These are phyloP conservation scores for Jordanella pulchra DNA, from an alignment of 2,797 vertebrate genomes.

Conservation along the genomic window DNA sequence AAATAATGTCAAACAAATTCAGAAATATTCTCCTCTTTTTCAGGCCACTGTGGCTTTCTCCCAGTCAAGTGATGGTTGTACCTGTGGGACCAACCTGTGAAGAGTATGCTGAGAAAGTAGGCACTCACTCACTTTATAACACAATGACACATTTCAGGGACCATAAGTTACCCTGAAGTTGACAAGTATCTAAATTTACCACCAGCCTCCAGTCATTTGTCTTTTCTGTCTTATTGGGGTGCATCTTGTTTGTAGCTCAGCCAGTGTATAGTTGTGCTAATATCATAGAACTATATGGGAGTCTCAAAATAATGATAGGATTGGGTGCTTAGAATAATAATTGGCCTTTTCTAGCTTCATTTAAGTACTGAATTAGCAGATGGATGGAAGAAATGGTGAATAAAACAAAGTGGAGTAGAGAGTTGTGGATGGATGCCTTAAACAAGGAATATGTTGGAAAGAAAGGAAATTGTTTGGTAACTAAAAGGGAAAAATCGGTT, in stretches of 20 bases:
- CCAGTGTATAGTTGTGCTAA: background rate
- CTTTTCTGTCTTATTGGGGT: background rate
- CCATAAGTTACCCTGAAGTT: background rate
- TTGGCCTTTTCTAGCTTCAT: background rate
- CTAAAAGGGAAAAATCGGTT: background rate
- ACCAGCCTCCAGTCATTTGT: background rate
- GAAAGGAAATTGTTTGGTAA: background rate
- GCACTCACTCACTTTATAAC: conserved; percentile 1
- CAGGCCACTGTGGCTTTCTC: conserved; percentile 98
- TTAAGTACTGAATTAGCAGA: background rate
- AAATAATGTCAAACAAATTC: background rate
- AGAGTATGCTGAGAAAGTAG: conserved; percentile 93
- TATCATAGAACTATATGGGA: background rate
- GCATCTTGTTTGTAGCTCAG: background rate
- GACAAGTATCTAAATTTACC: background rate
- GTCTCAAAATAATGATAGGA: background rate
- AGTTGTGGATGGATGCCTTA: background rate
- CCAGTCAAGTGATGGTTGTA: conserved; percentile 94
- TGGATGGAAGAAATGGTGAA: background rate
- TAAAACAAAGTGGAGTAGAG: background rate
- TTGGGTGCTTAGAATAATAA: background rate
- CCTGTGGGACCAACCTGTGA: conserved; percentile 93
- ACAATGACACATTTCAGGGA: conserved; percentile 6
- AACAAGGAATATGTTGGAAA: background rate
- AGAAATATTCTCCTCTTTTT: conserved; percentile 25